Conservation (phyloP, 2,888 invertebrate genomes). For the Cylloceria caligata region DNA sequence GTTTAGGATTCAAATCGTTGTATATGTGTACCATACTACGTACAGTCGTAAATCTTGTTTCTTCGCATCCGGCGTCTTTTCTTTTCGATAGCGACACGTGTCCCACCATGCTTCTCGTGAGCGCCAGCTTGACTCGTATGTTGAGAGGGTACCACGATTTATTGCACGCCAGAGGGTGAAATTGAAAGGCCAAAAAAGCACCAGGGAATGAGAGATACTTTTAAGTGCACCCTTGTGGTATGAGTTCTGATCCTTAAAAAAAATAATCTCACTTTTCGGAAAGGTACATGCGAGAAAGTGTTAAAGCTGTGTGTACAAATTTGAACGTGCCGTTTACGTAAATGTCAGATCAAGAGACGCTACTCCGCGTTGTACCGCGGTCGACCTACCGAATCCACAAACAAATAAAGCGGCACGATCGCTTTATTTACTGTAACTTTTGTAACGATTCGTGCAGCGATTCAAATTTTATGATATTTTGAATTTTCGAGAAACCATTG, state of each 20-base stretch:
- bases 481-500: no score
- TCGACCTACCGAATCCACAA: no score
- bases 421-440: no score
- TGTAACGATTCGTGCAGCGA: no score
- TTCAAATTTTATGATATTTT: no score
- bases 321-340: no score
- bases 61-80: slow-evolving; percentile 25
- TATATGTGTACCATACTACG: background rate
- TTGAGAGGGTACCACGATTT: slow-evolving; percentile 30
- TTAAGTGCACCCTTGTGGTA: slow-evolving; percentile 10
- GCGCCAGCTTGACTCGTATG: slow-evolving; percentile 1
- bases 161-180: slow-evolving; percentile 19
- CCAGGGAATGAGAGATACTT: background rate
- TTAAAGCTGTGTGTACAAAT: no score
- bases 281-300: background rate
- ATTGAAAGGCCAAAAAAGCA: slow-evolving; percentile 16
- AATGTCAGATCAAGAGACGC: no score
- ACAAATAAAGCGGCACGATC: no score
- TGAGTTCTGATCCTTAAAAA: background rate
- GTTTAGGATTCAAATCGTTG: background rate
- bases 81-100: slow-evolving; percentile 27
- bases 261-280: background rate
- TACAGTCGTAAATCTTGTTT: background rate
- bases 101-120: background rate
- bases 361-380: no score